Percentiles rank a stretch among this genome's conserved stretches.
Conservation (phyloP, 2,797 vertebrate species). For the Gadopsis marmoratus region DNA sequence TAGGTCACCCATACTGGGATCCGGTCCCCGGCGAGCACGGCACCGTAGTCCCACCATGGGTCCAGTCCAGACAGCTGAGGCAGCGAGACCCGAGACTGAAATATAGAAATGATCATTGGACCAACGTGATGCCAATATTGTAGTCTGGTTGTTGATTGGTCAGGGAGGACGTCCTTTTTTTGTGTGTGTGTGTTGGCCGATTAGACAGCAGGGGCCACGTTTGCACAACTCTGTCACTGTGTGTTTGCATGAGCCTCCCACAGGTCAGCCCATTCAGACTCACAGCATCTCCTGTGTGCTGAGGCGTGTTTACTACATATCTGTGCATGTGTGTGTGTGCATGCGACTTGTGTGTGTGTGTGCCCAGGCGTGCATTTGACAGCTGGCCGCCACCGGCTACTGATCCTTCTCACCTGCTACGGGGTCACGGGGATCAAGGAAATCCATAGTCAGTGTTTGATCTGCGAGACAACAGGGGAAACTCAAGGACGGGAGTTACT, state of each 20-base stretch:
- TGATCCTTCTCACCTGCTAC: constrained; percentile 69
- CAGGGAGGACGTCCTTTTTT: no score
- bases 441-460: constrained; percentile 49
- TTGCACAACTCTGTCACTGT: not conserved
- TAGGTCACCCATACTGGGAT: constrained; percentile 93
- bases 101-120: no score
- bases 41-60: constrained; percentile 42
- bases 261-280: constrained; percentile 42
- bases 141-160: no score
- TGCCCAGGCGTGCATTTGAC: constrained; percentile 49
- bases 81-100: no score
- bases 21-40: constrained; percentile 96
- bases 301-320: constrained; percentile 38
- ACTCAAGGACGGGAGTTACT: constrained; percentile 10
- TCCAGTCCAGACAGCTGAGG: no score
- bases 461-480: constrained; percentile 20
- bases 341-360: constrained; percentile 7
- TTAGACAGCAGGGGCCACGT: no score
- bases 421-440: constrained; percentile 55
- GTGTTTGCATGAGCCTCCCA: constrained; percentile 16
- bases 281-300: constrained; percentile 29
- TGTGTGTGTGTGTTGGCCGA: no score
- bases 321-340: not conserved
- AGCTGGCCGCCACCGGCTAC: constrained; percentile 61
- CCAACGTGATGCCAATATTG: no score